Percentiles rank a stretch among this genome's conserved stretches.
These are phyloP conservation scores for Archips crataeganus DNA, from an alignment of 2,888 invertebrate species.

Conservation along the genomic window DNA sequence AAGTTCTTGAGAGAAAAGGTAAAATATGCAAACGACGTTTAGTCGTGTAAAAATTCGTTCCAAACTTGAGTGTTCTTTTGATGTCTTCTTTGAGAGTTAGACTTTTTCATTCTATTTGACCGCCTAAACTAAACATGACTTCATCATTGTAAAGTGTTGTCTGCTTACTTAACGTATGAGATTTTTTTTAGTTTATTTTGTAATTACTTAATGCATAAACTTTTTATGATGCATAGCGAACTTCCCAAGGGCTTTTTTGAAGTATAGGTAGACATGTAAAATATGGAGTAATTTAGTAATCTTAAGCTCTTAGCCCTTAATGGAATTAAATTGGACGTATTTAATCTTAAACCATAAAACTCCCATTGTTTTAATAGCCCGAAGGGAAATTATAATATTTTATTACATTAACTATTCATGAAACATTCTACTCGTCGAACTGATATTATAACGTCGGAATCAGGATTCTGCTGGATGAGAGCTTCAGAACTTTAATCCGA, in stretches of 20 bases:
- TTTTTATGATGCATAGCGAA: background rate
- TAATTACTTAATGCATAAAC: too few relatives aligned
- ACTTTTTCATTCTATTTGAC: background rate
- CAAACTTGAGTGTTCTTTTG: background rate
- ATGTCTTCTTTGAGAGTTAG: background rate
- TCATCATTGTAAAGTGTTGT: too few relatives aligned
- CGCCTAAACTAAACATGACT: background rate
- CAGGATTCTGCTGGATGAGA: conserved; percentile 15
- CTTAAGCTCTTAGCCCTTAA: conserved; percentile 14
- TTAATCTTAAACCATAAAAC: conserved; percentile 48
- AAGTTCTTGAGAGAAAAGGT: background rate
- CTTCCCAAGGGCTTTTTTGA: background rate
- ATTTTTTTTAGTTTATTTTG: background rate
- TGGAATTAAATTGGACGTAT: conserved; percentile 30
- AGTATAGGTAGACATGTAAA: background rate
- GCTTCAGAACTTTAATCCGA: conserved; percentile 29
- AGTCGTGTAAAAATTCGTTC: background rate
- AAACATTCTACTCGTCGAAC: conserved; percentile 22
- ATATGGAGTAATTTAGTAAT: conserved; percentile 7
- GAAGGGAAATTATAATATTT: conserved; percentile 44
- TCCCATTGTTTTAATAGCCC: conserved; percentile 46
- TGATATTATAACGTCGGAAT: conserved; percentile 32
- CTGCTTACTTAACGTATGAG: too few relatives aligned
- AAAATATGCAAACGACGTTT: background rate
- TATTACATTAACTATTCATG: conserved; percentile 34